phyloP scores from a whole-genome alignment of 2,113 vertebrate species.

The Mus musculus region GRCm39 chrX:13537501-13538000 shows the following conservation, averaged over 20 bases:
- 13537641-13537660: slow-evolving; percentile 12
- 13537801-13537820: slow-evolving; percentile 35
- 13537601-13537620: slow-evolving; percentile 24
- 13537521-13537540: slow-evolving; percentile 55
- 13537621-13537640: slow-evolving; percentile 64
- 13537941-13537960: neutral
- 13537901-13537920: slow-evolving; percentile 39
- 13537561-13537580: neutral
- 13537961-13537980: neutral
- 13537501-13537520: neutral
- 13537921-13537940: neutral
- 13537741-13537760: fast-evolving
- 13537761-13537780: neutral
- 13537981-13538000: neutral
- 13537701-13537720: neutral
- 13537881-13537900: slow-evolving; percentile 32
- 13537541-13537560: slow-evolving; percentile 21
- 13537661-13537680: slow-evolving; percentile 58
- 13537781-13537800: slow-evolving; percentile 41
- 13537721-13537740: neutral
- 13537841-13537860: slow-evolving; percentile 44
- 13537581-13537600: slow-evolving; percentile 46
- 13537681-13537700: slow-evolving; percentile 42
- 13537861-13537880: slow-evolving; percentile 57
- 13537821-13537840: slow-evolving; percentile 59